Evolutionary conservation across 2,113 vertebrate genomes (phyloP).

Genomic region (Carlito syrichta): DNA sequence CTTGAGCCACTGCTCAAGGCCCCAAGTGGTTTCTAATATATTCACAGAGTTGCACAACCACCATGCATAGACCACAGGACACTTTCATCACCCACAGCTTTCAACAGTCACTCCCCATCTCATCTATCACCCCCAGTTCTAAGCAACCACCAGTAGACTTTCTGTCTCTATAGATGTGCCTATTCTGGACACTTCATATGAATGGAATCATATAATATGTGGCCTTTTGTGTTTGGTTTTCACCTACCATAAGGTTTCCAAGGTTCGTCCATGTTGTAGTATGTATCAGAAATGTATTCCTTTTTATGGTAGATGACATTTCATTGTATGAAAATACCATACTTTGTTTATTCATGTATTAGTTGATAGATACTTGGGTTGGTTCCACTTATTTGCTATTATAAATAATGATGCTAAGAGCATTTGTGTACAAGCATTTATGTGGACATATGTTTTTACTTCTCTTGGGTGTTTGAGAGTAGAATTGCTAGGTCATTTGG

Average conservation of each 20-base stretch:
- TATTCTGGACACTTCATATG: background rate
- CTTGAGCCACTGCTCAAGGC: no score
- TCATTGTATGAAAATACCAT: no score
- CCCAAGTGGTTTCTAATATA: background rate
- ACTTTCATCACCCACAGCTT: background rate
- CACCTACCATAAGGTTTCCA: background rate
- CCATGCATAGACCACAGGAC: background rate
- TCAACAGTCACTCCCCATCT: background rate
- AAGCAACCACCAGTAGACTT: background rate
- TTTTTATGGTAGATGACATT: background rate
- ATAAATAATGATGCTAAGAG: background rate
- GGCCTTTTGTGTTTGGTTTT: background rate
- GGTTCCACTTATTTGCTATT: background rate
- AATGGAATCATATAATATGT: background rate
- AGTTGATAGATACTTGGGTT: background rate
- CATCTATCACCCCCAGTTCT: background rate
- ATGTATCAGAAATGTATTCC: background rate
- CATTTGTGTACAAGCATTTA: background rate
- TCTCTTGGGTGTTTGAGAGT: background rate
- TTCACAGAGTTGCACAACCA: background rate
- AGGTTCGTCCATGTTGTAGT: background rate
- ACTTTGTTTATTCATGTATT: background rate
- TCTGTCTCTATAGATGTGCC: background rate
- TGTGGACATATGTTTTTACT: background rate
- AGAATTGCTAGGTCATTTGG: background rate